Evolutionary conservation across 2,888 invertebrate species (phyloP), one percentile per base, ranked within the genome.

Genomic region (Acleris laterana): DNA sequence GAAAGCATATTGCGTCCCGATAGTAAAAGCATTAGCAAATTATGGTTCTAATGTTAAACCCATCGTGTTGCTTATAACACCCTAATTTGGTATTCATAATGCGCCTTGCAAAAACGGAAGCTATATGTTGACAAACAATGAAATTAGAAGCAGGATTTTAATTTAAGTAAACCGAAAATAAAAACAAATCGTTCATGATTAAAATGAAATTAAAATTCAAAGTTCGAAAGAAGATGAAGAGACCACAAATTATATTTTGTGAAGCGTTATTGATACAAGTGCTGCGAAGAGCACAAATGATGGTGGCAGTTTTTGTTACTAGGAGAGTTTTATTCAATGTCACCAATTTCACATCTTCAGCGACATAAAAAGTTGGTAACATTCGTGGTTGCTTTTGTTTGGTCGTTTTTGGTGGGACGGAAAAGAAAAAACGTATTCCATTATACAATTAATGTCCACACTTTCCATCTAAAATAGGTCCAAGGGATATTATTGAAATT

Each of bases 71-170:
- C 4, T 1, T 1, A 42, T 1, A 42, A 16, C 4, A 42, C 42
- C 42, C 42, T 42, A 42, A 42, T 42, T 42, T 42, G 44, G 16
- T 1, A n/a, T n/a, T 44, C 44, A n/a, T 44, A 44, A 44, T 44
- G n/a, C n/a, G n/a, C 44, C 5, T 44, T 44, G 19, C 48, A 32
- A 50, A 58, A 60, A 51, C 16, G 42, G 44, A 51, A 60, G 60
- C 60, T 22, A 22, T 42, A n/a, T 48, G 5, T 48, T 19, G 19
- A 48, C 48, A 48, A 19, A 48, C 7, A 52, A 32, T 17, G 11
- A 52, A 11, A 28, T 32, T 25, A 13, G 25, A 51, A 11, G 17
- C 9, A 6, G 6, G 44, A 46, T n/a, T 0, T 16, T 13, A n/a
- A 32, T 32, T 11, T 32, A 3, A 32, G 11, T 11, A 32, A 32